A percentile compares a stretch with the other conserved stretches of the same genome.
phyloP scores from a whole-genome alignment of 2,797 vertebrate genomes.

The Poeciliopsis infans region DNA sequence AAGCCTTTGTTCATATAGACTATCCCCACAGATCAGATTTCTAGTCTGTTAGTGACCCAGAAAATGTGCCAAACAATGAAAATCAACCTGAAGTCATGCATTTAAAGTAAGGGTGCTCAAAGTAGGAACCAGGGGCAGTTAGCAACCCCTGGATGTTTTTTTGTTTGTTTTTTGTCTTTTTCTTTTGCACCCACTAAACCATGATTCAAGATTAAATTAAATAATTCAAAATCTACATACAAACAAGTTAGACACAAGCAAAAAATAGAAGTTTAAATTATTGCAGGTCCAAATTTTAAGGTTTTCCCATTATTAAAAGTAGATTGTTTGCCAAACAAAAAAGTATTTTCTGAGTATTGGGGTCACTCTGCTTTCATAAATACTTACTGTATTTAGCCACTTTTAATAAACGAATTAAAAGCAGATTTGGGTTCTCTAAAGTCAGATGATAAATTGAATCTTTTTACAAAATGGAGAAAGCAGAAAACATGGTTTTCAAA shows the following conservation, averaged over 20 bases:
- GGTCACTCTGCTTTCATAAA: background rate
- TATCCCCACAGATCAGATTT: background rate
- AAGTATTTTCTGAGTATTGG: background rate
- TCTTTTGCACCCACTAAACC: no score
- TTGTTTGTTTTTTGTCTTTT: no score
- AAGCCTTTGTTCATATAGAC: background rate
- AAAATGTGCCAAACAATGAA: background rate
- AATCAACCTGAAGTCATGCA: background rate
- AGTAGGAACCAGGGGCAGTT: no score
- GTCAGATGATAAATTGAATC: background rate
- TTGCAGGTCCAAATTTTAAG: background rate
- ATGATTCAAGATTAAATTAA: no score
- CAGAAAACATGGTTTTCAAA: no score
- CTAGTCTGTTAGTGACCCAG: background rate
- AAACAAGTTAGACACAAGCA: no score
- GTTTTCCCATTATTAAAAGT: background rate
- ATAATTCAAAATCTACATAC: no score
- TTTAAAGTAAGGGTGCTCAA: background rate
- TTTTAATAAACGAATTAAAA: background rate
- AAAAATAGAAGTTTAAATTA: no score
- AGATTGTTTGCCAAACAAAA: background rate
- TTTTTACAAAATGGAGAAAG: no score
- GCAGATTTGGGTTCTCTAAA: background rate
- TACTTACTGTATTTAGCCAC: background rate
- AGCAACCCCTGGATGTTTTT: no score